Conservation (phyloP, 2,797 vertebrate genomes). For the Cetoscarus ocellatus region DNA sequence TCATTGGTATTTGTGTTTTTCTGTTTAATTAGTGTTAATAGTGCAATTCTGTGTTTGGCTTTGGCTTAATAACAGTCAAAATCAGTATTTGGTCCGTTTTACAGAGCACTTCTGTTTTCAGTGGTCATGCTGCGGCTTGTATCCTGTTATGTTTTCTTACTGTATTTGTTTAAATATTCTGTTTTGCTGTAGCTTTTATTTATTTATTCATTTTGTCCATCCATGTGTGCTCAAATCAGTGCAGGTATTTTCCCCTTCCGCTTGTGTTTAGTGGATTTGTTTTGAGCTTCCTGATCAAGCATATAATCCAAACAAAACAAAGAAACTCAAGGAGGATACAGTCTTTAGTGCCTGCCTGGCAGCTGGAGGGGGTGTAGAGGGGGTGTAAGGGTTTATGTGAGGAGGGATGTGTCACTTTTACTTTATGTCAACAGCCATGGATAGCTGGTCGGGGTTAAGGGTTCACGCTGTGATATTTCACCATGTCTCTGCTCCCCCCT, state of each 20-base stretch:
- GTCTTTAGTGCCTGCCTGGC: conserved; percentile 33
- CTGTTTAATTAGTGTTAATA: no score
- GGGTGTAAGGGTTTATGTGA: conserved; percentile 45
- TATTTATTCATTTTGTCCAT: background rate
- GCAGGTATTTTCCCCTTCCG: background rate
- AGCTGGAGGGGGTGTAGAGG: conserved; percentile 44
- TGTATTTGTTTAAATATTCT: background rate
- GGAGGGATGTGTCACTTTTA: conserved; percentile 73
- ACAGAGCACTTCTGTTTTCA: background rate
- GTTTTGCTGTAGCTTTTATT: background rate
- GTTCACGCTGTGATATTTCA: conserved; percentile 78
- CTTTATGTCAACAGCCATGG: conserved; percentile 73
- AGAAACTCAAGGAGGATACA: conserved; percentile 23
- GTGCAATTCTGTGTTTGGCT: no score
- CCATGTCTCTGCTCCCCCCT: conserved; percentile 43
- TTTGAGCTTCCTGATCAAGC: conserved; percentile 1
- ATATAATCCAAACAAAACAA: conserved; percentile 24
- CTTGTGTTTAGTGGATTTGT: background rate
- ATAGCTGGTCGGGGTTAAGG: conserved; percentile 74
- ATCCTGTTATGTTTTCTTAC: background rate
- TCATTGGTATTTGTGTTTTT: no score
- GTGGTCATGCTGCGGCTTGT: no score
- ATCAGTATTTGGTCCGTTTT: no score
- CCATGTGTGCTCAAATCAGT: background rate
- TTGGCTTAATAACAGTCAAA: no score